These are phyloP conservation scores for Asarcornis scutulata DNA, from an alignment of 2,113 vertebrate species.

Conservation along the genomic window DNA sequence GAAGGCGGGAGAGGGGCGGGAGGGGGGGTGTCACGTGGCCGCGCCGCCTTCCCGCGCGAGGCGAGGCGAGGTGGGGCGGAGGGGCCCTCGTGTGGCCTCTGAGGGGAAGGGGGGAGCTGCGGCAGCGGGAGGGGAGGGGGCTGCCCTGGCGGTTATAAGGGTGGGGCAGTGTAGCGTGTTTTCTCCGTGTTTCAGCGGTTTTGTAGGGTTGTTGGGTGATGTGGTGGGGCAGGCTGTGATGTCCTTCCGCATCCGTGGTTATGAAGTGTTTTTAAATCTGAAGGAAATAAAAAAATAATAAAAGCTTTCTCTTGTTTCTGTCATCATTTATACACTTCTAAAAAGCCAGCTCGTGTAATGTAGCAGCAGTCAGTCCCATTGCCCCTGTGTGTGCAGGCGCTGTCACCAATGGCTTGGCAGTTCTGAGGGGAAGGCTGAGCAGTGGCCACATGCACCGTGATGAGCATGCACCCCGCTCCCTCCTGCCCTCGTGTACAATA, in stretches of 20 bases:
- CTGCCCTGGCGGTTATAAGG: fast-evolving
- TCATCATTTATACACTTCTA: fast-evolving
- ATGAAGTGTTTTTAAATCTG: background rate
- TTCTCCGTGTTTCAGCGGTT: fast-evolving
- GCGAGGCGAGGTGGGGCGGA: background rate
- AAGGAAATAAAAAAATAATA: background rate
- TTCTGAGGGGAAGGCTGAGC: fast-evolving
- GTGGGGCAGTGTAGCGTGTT: fast-evolving
- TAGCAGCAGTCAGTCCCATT: fast-evolving
- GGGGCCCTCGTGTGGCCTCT: too few species aligned
- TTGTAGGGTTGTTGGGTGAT: fast-evolving
- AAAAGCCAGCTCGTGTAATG: background rate
- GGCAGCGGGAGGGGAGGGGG: fast-evolving
- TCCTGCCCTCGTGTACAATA: fast-evolving
- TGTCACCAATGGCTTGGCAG: fast-evolving
- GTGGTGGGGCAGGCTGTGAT: fast-evolving
- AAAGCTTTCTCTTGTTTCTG: fast-evolving
- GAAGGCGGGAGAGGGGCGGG: too few species aligned
- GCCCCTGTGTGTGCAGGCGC: fast-evolving
- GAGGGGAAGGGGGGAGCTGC: fast-evolving
- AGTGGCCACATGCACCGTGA: fast-evolving
- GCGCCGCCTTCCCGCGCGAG: background rate
- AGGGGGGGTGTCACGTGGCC: background rate
- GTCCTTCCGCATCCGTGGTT: too few species aligned
- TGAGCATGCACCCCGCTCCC: too few species aligned